Evolutionary conservation across 2,888 invertebrate genomes (phyloP).

Genomic region (Caenorhabditis sinica): DNA sequence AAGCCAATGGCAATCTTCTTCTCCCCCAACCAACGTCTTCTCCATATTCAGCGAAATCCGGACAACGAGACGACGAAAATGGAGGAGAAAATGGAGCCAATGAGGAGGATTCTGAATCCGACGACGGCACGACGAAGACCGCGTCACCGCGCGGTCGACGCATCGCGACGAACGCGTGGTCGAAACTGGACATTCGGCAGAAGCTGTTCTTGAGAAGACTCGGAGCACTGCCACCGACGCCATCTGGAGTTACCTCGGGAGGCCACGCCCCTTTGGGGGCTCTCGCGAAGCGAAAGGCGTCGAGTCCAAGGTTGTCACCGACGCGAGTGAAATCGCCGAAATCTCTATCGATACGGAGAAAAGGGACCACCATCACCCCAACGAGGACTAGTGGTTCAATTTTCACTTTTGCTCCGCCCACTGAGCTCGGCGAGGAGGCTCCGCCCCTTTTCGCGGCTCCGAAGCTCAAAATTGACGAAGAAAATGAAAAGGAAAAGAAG

Average conservation of each 20-base stretch:
- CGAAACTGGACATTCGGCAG: constrained; percentile 55
- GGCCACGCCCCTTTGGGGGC: background rate
- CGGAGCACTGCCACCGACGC: constrained; percentile 55
- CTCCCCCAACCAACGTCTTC: constrained; percentile 3
- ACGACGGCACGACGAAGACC: background rate
- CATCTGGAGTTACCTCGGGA: too few relatives aligned
- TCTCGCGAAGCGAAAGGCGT: constrained; percentile 1
- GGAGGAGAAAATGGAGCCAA: background rate
- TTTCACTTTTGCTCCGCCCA: constrained; percentile 39
- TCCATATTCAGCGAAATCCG: constrained; percentile 10
- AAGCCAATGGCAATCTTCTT: too few relatives aligned
- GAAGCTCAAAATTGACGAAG: background rate
- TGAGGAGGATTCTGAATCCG: too few relatives aligned
- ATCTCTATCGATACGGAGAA: background rate
- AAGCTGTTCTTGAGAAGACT: constrained; percentile 59
- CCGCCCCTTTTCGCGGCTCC: too few relatives aligned
- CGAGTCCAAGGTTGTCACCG: constrained; percentile 32
- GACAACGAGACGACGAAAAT: background rate
- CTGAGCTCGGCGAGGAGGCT: background rate
- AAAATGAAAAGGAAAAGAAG: background rate
- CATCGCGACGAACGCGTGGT: constrained; percentile 50
- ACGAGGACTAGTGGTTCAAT: background rate
- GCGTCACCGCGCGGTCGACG: constrained; percentile 52
- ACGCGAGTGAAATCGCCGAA: constrained; percentile 8
- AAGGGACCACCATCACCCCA: background rate